Evolutionary conservation across 2,888 invertebrate species (phyloP).

Genomic region (Arenicola marina): DNA sequence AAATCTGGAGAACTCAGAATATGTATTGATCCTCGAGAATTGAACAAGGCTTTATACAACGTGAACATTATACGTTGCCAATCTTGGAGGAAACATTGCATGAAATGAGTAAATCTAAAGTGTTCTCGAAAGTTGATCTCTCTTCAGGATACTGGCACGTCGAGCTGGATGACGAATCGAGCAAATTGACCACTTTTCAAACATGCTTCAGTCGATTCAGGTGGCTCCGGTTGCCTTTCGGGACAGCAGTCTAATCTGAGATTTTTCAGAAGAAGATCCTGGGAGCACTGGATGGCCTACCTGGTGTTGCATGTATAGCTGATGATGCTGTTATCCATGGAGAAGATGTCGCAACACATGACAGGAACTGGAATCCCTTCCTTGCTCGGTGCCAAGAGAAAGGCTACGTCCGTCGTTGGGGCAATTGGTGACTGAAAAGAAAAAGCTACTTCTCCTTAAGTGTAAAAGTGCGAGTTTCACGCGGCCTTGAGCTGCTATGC

Average conservation of each 20-base stretch:
- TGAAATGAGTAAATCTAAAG: slow-evolving; percentile 20
- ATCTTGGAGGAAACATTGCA: slow-evolving; percentile 32
- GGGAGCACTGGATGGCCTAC: slow-evolving; percentile 22
- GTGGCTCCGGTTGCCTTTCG: slow-evolving; percentile 32
- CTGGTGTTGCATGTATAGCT: slow-evolving; percentile 27
- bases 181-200: slow-evolving; percentile 28
- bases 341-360: slow-evolving; percentile 19
- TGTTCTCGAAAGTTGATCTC: slow-evolving; percentile 31
- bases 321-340: slow-evolving; percentile 32
- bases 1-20: slow-evolving; percentile 27
- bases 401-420: no score
- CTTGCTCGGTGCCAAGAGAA: background rate
- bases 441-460: no score
- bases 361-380: slow-evolving; percentile 8
- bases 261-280: slow-evolving; percentile 32
- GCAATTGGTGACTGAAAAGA: no score
- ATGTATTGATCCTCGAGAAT: slow-evolving; percentile 32
- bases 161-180: slow-evolving; percentile 28
- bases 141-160: slow-evolving; percentile 30
- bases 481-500: no score
- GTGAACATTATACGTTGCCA: slow-evolving; percentile 29
- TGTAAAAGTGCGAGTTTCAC: no score
- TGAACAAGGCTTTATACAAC: slow-evolving; percentile 29
- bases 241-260: slow-evolving; percentile 23
- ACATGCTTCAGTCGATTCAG: slow-evolving; percentile 27